These are phyloP conservation scores for Balearica regulorum DNA, from an alignment of 2,797 vertebrate species.

Conservation along the genomic window DNA sequence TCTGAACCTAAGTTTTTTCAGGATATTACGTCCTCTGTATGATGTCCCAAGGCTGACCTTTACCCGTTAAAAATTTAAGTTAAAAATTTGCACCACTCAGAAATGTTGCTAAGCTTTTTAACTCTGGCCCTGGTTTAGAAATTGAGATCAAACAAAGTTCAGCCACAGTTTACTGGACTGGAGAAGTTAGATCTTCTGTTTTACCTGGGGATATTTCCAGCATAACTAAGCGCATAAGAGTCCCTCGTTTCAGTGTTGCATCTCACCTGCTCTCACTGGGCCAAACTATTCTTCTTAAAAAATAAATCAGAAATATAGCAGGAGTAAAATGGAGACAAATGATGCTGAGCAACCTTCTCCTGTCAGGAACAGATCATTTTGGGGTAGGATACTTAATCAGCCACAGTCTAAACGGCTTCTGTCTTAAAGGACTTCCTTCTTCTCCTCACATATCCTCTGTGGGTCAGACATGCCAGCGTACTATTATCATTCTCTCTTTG, in stretches of 20 bases:
- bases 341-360: neutral
- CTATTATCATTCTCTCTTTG: constrained; percentile 62
- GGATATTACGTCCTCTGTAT: no score
- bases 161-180: neutral
- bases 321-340: neutral
- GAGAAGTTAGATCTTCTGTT: neutral
- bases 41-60: neutral
- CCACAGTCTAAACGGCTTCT: neutral
- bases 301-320: neutral
- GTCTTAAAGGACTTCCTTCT: constrained; percentile 61
- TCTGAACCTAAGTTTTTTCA: neutral
- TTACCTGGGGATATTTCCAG: neutral
- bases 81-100: neutral
- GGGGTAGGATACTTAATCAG: constrained; percentile 13
- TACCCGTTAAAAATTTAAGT: neutral
- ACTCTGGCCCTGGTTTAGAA: neutral
- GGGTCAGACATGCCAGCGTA: constrained; percentile 58
- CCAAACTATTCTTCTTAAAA: neutral
- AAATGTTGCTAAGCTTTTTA: neutral
- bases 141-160: neutral
- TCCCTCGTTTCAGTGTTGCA: neutral
- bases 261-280: neutral
- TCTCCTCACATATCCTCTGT: constrained; percentile 47
- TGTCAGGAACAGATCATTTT: neutral
- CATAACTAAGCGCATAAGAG: neutral